Percentiles rank a stretch among this genome's conserved stretches.
phyloP scores from a whole-genome alignment of 2,113 vertebrate species.

The Chloroceryle aenea region DNA sequence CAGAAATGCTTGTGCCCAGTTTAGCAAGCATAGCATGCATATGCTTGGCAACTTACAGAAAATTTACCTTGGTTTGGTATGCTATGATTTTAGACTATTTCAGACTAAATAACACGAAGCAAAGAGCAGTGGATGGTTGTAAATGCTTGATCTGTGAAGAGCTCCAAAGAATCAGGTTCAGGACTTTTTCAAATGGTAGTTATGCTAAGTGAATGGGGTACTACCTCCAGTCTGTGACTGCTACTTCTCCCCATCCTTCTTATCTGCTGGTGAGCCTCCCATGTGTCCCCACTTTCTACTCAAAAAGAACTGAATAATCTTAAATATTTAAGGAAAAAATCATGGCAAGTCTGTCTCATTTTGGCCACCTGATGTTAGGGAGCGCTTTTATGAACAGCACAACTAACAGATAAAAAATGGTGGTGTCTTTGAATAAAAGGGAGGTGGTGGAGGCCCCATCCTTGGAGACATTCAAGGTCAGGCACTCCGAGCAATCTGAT shows the following conservation, averaged over 20 bases:
- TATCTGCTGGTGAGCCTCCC: not conserved
- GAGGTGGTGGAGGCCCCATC: too few relatives aligned
- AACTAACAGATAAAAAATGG: not conserved
- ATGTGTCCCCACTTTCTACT: not conserved
- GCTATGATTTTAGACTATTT: not conserved
- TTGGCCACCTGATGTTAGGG: not conserved
- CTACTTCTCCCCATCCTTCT: not conserved
- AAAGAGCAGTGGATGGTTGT: not conserved
- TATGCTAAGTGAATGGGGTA: not conserved
- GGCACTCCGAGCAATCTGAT: too few relatives aligned
- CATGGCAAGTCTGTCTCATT: not conserved
- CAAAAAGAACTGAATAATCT: not conserved
- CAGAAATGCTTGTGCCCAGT: not conserved
- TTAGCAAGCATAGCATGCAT: not conserved
- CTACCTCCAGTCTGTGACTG: not conserved
- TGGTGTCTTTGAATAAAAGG: not conserved
- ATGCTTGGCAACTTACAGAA: not conserved
- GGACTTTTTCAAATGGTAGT: not conserved
- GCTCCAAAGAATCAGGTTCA: not conserved
- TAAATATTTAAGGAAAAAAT: not conserved
- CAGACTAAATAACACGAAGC: not conserved
- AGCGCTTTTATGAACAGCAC: not conserved
- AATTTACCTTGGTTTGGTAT: not conserved
- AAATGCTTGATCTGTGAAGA: not conserved
- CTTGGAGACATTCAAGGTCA: too few relatives aligned